A percentile compares a stretch with the other conserved stretches of the same genome.
phyloP scores from a whole-genome alignment of 2,113 vertebrate species.

The Tragelaphus scriptus region DNA sequence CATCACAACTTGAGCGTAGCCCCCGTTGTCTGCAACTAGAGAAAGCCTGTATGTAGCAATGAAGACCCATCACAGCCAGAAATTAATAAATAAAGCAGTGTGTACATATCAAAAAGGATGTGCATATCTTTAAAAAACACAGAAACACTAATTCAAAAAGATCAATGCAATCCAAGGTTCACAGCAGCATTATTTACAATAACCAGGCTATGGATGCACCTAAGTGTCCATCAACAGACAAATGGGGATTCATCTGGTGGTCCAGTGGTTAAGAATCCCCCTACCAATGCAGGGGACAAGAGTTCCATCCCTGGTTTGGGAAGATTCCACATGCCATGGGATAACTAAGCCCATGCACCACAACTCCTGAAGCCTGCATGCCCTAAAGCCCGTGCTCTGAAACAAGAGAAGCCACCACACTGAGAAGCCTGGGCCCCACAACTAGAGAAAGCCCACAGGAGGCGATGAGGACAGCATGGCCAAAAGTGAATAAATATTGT shows the following conservation, averaged over 20 bases:
- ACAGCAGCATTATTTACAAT: not conserved
- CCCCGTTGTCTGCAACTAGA: fast-evolving
- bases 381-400: not conserved
- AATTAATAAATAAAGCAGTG: not conserved
- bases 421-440: not conserved
- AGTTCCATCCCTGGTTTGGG: not conserved
- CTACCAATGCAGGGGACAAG: not conserved
- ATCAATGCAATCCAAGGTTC: not conserved
- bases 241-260: not conserved
- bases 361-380: not conserved
- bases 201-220: not conserved
- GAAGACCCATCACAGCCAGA: not conserved
- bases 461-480: not conserved
- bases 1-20: not conserved
- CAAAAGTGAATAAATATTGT: not conserved
- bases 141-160: not conserved
- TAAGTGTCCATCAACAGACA: not conserved
- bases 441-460: not conserved
- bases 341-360: not conserved
- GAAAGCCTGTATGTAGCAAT: not conserved
- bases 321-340: not conserved
- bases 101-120: not conserved
- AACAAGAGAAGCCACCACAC: not conserved
- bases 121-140: not conserved
- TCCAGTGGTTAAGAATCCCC: not conserved